Percentiles rank a stretch among this genome's conserved stretches.
These are phyloP conservation scores for Clamator glandarius DNA, from an alignment of 2,797 vertebrate species.

Conservation along the genomic window DNA sequence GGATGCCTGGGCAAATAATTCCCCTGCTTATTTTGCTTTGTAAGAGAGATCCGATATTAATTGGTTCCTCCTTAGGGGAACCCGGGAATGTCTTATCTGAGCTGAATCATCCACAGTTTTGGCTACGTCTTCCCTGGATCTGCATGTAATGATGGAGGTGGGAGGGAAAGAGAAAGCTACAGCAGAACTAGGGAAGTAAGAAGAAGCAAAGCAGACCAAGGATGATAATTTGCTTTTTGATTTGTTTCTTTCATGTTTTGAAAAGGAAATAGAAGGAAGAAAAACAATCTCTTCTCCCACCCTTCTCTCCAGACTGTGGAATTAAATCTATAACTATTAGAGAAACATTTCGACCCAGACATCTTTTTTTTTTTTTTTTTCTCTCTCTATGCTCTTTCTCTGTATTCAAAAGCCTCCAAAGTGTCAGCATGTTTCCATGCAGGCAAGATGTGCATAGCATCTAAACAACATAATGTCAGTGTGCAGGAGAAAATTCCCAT, in stretches of 20 bases:
- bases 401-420: conserved; percentile 63
- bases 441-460: conserved; percentile 68
- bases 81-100: conserved; percentile 25
- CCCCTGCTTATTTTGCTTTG: background rate
- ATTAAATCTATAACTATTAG: conserved; percentile 70
- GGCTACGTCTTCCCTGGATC: background rate
- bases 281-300: background rate
- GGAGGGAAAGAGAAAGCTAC: background rate
- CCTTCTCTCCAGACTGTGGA: background rate
- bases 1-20: background rate
- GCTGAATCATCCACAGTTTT: conserved; percentile 28
- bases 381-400: background rate
- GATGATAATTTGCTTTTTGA: conserved; percentile 47
- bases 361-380: conserved; percentile 41
- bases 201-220: conserved; percentile 15
- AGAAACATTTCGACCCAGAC: conserved; percentile 62
- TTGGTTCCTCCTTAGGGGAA: background rate
- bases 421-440: conserved; percentile 66
- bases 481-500: conserved; percentile 40
- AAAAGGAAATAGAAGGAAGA: background rate
- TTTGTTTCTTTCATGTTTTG: background rate
- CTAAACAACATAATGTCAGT: conserved; percentile 57
- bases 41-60: background rate
- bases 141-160: background rate
- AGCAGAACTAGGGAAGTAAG: background rate